phyloP scores from a whole-genome alignment of 2,888 invertebrate genomes.

The Drosophila prostipennis region DNA sequence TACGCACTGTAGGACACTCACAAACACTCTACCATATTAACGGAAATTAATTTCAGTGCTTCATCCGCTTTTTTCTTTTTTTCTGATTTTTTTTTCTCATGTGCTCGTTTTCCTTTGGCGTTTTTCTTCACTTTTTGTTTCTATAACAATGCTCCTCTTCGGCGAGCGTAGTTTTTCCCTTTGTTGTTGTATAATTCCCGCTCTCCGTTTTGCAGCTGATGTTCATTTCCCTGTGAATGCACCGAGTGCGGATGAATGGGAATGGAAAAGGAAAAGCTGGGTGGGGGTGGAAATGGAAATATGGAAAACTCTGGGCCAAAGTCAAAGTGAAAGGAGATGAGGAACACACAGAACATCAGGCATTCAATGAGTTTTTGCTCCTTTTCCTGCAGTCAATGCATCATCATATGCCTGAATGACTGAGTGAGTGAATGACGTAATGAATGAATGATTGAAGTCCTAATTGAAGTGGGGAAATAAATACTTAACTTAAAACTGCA shows the following conservation, averaged over 20 bases:
- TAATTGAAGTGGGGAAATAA: slow-evolving; percentile 21
- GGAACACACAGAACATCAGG: slow-evolving; percentile 24
- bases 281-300: slow-evolving; percentile 47
- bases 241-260: slow-evolving; percentile 48
- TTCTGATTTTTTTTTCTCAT: slow-evolving; percentile 5
- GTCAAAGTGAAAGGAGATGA: slow-evolving; percentile 46
- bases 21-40: slow-evolving; percentile 53
- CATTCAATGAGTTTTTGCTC: slow-evolving; percentile 47
- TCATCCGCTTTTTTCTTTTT: slow-evolving; percentile 22
- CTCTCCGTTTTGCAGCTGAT: slow-evolving; percentile 55
- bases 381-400: slow-evolving; percentile 42
- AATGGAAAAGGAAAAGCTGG: slow-evolving; percentile 40
- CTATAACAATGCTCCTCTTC: slow-evolving; percentile 46
- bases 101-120: slow-evolving; percentile 29
- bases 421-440: slow-evolving; percentile 38
- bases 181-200: slow-evolving; percentile 59
- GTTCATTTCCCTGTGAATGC: slow-evolving; percentile 72
- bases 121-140: slow-evolving; percentile 31
- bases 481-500: slow-evolving; percentile 28
- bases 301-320: slow-evolving; percentile 43
- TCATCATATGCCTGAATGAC: slow-evolving; percentile 56
- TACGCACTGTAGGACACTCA: slow-evolving; percentile 18
- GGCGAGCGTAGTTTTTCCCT: slow-evolving; percentile 33
- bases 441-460: slow-evolving; percentile 25
- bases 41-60: slow-evolving; percentile 72